Percentiles rank a stretch among this genome's conserved stretches.
Conservation (phyloP, 2,888 invertebrate species). For the Odiellus spinosus region DNA sequence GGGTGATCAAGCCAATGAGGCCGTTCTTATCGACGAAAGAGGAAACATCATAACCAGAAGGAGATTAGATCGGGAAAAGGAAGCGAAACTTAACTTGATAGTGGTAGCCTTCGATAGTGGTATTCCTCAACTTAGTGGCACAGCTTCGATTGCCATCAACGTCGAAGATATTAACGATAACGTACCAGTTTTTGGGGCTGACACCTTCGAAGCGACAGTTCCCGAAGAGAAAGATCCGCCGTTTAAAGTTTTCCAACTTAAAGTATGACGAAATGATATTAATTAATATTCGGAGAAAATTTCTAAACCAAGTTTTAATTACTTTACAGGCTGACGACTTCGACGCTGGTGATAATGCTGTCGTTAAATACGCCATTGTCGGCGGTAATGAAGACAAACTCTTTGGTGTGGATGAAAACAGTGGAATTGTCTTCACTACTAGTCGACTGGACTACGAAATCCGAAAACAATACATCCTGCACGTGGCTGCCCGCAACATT, state of each 20-base stretch:
- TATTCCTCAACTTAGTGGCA: conserved; percentile 22
- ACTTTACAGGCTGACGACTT: conserved; percentile 45
- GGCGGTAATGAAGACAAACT: conserved; percentile 23
- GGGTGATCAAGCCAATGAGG: conserved; percentile 21
- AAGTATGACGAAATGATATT: conserved; percentile 10
- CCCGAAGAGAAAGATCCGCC: conserved; percentile 21
- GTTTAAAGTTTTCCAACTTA: conserved; percentile 19
- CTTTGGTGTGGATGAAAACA: conserved; percentile 23
- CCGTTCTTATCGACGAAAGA: conserved; percentile 19
- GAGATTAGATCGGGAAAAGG: conserved; percentile 19
- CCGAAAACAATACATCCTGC: conserved; percentile 20
- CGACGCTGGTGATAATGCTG: conserved; percentile 63
- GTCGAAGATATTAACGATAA: conserved; percentile 81
- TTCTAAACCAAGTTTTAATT: background rate
- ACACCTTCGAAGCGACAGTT: conserved; percentile 19
- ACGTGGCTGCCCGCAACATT: conserved; percentile 23
- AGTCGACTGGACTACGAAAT: conserved; percentile 22
- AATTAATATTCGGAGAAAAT: background rate
- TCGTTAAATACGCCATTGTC: conserved; percentile 44
- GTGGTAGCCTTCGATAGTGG: conserved; percentile 22
- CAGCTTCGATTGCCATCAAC: conserved; percentile 34
- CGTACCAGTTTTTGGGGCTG: conserved; percentile 48
- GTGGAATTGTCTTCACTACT: conserved; percentile 20
- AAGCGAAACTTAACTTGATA: conserved; percentile 19
- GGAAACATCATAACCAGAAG: conserved; percentile 19